These are phyloP conservation scores for Ataeniobius toweri DNA, from an alignment of 2,797 vertebrate species.

Conservation along the genomic window DNA sequence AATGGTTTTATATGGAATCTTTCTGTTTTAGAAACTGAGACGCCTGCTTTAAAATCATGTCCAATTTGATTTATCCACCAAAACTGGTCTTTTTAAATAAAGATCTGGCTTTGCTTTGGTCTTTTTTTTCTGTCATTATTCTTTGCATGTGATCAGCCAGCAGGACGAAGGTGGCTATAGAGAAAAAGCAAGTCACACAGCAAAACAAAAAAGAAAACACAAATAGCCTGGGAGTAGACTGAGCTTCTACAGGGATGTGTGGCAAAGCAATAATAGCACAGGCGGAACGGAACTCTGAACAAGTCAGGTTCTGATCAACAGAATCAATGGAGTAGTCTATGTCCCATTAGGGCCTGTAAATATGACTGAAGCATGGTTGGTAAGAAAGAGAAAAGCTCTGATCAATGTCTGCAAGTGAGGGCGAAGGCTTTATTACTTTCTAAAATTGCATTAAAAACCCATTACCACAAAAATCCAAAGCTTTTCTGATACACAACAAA, in stretches of 20 bases:
- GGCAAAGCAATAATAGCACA: constrained; percentile 20
- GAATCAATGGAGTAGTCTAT: neutral
- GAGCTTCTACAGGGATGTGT: constrained; percentile 13
- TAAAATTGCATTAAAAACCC: too few species aligned
- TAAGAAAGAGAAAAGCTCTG: neutral
- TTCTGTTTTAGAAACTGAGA: neutral
- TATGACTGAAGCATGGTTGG: neutral
- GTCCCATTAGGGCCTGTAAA: neutral
- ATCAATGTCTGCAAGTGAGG: neutral
- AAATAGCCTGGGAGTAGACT: constrained; percentile 21
- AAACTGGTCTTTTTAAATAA: neutral
- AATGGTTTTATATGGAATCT: neutral
- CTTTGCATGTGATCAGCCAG: constrained; percentile 70
- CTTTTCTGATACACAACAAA: too few species aligned
- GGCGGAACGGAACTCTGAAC: neutral
- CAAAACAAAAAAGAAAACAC: constrained; percentile 11
- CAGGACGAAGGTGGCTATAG: constrained; percentile 51
- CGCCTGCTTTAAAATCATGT: neutral
- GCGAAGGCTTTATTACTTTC: neutral
- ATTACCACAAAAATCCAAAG: too few species aligned
- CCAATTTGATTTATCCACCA: neutral
- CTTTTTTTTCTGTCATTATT: neutral
- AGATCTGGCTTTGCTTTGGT: constrained; percentile 13
- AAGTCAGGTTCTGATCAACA: neutral
- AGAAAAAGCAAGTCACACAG: constrained; percentile 15